Evolutionary conservation across 2,888 invertebrate species (phyloP).

Genomic region (Pammene aurita): DNA sequence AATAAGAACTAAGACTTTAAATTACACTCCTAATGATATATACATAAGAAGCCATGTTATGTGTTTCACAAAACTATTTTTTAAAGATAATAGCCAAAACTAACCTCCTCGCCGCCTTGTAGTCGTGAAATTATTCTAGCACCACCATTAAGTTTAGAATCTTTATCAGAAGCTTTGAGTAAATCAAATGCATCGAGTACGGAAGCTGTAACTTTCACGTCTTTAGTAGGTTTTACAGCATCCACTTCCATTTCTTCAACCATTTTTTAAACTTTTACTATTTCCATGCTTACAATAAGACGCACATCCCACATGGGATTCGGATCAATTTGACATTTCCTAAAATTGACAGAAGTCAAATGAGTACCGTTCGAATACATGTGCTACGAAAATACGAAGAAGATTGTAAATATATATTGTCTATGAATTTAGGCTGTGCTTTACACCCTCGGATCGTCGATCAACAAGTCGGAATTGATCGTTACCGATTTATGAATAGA

Average conservation of each 20-base stretch:
- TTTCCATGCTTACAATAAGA: slow-evolving; percentile 31
- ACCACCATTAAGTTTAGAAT: slow-evolving; percentile 69
- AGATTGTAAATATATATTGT: not conserved
- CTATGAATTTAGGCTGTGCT: slow-evolving; percentile 5
- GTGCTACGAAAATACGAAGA: not conserved
- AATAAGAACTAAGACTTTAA: not conserved
- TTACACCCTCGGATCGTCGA: slow-evolving; percentile 2
- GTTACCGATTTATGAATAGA: not conserved
- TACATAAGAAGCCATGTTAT: not conserved
- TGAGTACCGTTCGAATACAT: slow-evolving; percentile 16
- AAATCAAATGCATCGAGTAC: slow-evolving; percentile 75
- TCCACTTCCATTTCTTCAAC: slow-evolving; percentile 57
- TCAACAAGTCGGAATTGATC: not conserved
- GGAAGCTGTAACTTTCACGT: slow-evolving; percentile 62
- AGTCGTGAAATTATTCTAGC: slow-evolving; percentile 72
- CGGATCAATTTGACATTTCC: slow-evolving; percentile 5
- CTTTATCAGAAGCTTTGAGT: slow-evolving; percentile 67
- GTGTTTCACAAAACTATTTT: not conserved
- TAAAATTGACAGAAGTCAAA: slow-evolving; percentile 24
- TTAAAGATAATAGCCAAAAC: slow-evolving; percentile 44
- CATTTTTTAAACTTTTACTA: slow-evolving; percentile 54
- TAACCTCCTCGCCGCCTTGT: slow-evolving; percentile 68
- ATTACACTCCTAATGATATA: not conserved
- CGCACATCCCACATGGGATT: slow-evolving; percentile 53
- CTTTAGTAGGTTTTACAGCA: slow-evolving; percentile 49